Percentiles rank a stretch among this genome's conserved stretches.
Evolutionary conservation across 2,113 vertebrate genomes (phyloP).

Genomic region (Atractosteus spatula): DNA sequence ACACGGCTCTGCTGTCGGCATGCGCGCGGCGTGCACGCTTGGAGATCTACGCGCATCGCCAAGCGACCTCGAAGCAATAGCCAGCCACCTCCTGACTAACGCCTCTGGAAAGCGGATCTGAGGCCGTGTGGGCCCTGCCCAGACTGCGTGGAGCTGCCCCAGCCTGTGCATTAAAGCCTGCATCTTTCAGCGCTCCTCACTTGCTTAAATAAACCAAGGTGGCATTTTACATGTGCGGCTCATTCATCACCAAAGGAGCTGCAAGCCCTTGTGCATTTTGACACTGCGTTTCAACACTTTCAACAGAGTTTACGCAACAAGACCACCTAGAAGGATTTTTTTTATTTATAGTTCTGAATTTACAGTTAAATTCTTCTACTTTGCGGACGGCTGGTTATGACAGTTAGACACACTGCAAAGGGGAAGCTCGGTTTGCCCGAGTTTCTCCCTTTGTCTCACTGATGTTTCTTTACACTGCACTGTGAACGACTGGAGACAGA

Average conservation of each 20-base stretch:
- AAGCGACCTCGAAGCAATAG: no score
- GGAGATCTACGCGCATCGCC: no score
- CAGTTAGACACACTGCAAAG: no score
- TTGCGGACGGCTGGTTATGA: no score
- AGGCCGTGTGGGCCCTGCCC: conserved; percentile 3
- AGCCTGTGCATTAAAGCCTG: conserved; percentile 49
- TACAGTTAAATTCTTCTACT: neutral
- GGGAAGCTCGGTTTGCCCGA: no score
- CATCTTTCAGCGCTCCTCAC: conserved; percentile 53
- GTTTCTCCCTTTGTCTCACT: no score
- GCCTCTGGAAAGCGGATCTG: no score
- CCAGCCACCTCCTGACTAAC: no score
- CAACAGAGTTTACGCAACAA: conserved; percentile 54
- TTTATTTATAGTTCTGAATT: conserved; percentile 39
- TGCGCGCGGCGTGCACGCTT: conserved; percentile 20
- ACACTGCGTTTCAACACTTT: conserved; percentile 50
- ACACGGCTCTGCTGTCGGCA: conserved; percentile 58
- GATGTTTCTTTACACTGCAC: conserved; percentile 5
- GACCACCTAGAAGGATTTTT: conserved; percentile 60
- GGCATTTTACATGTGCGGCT: conserved; percentile 51
- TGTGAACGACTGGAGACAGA: conserved; percentile 22
- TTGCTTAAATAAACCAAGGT: conserved; percentile 54
- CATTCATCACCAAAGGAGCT: conserved; percentile 46
- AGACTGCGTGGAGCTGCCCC: conserved; percentile 27
- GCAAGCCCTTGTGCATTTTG: conserved; percentile 46